Evolutionary conservation across 2,797 vertebrate species (phyloP).

Genomic region (Epinephelus malabaricus): DNA sequence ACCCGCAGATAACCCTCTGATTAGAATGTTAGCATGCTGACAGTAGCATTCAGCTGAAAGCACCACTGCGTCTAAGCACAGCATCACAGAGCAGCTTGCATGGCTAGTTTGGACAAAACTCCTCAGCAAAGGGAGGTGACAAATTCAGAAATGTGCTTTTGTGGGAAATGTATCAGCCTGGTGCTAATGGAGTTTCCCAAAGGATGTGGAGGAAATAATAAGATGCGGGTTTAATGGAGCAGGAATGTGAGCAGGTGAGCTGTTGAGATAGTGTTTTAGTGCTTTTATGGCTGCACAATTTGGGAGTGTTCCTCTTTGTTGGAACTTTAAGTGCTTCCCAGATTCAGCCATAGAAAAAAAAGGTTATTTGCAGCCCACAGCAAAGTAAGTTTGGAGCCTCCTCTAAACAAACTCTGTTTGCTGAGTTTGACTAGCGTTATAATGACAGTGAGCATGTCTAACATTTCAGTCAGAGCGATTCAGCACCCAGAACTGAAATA

Average conservation of each 20-base stretch:
- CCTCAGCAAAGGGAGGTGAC: constrained; percentile 9
- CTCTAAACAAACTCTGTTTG: constrained; percentile 30
- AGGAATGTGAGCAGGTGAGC: constrained; percentile 47
- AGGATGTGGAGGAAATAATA: constrained; percentile 51
- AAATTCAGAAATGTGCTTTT: constrained; percentile 34
- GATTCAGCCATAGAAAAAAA: constrained; percentile 42
- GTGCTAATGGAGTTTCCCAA: constrained; percentile 27
- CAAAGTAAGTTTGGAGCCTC: constrained; percentile 24
- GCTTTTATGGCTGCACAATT: constrained; percentile 36
- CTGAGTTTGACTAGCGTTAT: constrained; percentile 33
- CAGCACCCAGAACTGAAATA: constrained; percentile 34
- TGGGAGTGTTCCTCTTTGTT: constrained; percentile 22
- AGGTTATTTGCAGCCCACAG: neutral
- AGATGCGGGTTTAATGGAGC: constrained; percentile 56
- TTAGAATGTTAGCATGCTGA: neutral
- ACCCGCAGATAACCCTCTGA: too few relatives aligned
- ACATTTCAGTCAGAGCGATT: constrained; percentile 44
- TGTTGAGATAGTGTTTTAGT: constrained; percentile 18
- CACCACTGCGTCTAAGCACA: neutral
- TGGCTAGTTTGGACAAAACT: constrained; percentile 14
- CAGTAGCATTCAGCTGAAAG: constrained; percentile 1
- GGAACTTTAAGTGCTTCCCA: constrained; percentile 18
- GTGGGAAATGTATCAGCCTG: constrained; percentile 26
- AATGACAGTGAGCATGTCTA: constrained; percentile 38
- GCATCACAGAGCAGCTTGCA: neutral